phyloP scores from a whole-genome alignment of 2,113 vertebrate species.

The Neogale vison region DNA sequence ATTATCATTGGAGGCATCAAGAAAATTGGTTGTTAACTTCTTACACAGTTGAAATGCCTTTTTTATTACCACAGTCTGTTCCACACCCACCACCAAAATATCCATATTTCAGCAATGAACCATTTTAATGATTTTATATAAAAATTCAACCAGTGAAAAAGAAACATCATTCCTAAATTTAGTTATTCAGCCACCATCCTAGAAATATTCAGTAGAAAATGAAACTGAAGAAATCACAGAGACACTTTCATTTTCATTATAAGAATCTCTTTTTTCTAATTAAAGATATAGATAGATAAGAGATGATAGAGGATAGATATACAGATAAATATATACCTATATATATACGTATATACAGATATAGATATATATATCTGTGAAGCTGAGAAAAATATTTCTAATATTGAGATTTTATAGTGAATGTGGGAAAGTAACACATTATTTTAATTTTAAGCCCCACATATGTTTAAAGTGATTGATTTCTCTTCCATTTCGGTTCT shows the following conservation, averaged over 20 bases:
- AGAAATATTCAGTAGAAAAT: conserved; percentile 72
- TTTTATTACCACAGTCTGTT: conserved; percentile 75
- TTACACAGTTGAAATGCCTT: conserved; percentile 76
- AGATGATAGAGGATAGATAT: too few relatives aligned
- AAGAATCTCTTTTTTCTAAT: conserved; percentile 61
- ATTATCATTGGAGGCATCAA: conserved; percentile 79
- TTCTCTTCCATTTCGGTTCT: conserved; percentile 53
- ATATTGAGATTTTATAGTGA: conserved; percentile 62
- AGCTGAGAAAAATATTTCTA: conserved; percentile 57
- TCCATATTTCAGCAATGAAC: conserved; percentile 72
- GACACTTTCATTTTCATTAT: conserved; percentile 63
- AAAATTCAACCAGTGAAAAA: conserved; percentile 80
- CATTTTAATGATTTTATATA: conserved; percentile 77
- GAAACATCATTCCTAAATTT: conserved; percentile 69
- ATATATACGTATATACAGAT: neutral
- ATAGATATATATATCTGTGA: neutral
- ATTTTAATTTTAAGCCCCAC: conserved; percentile 72
- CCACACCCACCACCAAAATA: conserved; percentile 58
- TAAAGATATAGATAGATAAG: neutral
- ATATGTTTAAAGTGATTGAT: conserved; percentile 64
- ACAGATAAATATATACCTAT: neutral
- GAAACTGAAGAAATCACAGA: conserved; percentile 56
- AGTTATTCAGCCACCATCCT: conserved; percentile 61
- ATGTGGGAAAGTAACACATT: conserved; percentile 65
- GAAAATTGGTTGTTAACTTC: conserved; percentile 84